A percentile compares a stretch with the other conserved stretches of the same genome.
Conservation (phyloP, 2,113 vertebrate genomes). For the Thunnus maccoyii region DNA sequence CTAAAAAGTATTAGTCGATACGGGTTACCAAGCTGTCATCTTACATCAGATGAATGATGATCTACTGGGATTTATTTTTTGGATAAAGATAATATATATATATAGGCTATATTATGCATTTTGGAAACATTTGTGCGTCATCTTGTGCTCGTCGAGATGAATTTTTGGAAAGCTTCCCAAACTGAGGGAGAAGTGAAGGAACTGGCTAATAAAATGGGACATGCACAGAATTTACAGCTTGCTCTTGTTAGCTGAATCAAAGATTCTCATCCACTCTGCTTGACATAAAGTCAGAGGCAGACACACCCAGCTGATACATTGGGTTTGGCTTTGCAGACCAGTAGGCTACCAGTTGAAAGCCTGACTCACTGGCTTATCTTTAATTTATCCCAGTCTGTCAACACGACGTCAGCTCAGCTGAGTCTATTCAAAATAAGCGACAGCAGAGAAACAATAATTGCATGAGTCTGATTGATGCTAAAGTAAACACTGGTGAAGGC, state of each 20-base stretch:
- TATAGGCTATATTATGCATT: neutral
- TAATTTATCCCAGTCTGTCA: slow-evolving; percentile 35
- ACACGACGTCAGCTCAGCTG: slow-evolving; percentile 14
- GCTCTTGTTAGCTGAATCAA: neutral
- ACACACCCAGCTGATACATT: slow-evolving; percentile 19
- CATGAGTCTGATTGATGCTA: slow-evolving; percentile 51
- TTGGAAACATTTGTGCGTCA: neutral
- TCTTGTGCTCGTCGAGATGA: neutral
- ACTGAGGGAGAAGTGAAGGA: neutral
- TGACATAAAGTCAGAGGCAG: neutral
- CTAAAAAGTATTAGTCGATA: no score
- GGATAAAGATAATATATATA: neutral
- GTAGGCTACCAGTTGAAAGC: slow-evolving; percentile 7
- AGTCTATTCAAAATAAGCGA: slow-evolving; percentile 31
- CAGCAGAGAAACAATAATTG: slow-evolving; percentile 47
- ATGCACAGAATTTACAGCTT: neutral
- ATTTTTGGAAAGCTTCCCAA: neutral
- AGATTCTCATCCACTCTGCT: neutral
- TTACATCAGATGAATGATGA: neutral
- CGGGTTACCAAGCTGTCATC: neutral
- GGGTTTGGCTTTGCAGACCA: slow-evolving; percentile 22
- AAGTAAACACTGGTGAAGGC: slow-evolving; percentile 54
- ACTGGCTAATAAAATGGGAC: neutral
- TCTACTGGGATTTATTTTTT: neutral
- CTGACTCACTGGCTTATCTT: slow-evolving; percentile 14